Evolutionary conservation across 2,113 vertebrate species (phyloP), one percentile per base, ranked within the genome.

Genomic region (Geothlypis trichas): DNA sequence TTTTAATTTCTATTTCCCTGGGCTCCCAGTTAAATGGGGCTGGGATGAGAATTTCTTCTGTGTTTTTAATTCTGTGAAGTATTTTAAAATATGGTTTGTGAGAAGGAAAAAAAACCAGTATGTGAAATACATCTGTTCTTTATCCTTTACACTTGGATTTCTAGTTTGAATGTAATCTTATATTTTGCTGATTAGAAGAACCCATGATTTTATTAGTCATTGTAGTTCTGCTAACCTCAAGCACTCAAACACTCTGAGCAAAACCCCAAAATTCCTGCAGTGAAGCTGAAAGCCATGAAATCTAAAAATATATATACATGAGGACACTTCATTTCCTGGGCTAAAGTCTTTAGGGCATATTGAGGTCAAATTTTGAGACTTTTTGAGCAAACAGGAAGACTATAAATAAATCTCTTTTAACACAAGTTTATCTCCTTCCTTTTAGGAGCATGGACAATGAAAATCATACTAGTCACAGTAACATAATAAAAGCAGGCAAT

Each of bases 331-430:
- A 92, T 95, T 96, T 96, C 94, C 95, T 95, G 68, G 91, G 89
- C 82, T 96, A 92, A 96, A 93, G 35, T 42, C 57, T 92, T 71
- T 63, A 84, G 92, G 83, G 86, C 72, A 86, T 59, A 66, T 66
- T 93, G 55, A 95, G 89, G 95, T 93, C 94, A 96, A 77, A 95
- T 81, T 89, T 87, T 88, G 61, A 80, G 91, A 78, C 68, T 67
- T 84, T 88, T 71, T 89, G 47, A 94, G 72, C 88, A 95, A 96
- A 96, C 89, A 96, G 94, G 89, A 95, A 95, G 93, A 84, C 66
- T 95, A 95, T 91, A 92, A 96, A 96, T 96, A 97, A 84, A 74
- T 58, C 75, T 57, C 30, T 95, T 93, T 75, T 78, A 95, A 49
- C 49, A 78, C 62, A 82, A 79, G 66, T 95, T 95, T 94, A 89